These are phyloP conservation scores for Nettapus auritus DNA, from an alignment of 2,113 vertebrate species.

Conservation along the genomic window DNA sequence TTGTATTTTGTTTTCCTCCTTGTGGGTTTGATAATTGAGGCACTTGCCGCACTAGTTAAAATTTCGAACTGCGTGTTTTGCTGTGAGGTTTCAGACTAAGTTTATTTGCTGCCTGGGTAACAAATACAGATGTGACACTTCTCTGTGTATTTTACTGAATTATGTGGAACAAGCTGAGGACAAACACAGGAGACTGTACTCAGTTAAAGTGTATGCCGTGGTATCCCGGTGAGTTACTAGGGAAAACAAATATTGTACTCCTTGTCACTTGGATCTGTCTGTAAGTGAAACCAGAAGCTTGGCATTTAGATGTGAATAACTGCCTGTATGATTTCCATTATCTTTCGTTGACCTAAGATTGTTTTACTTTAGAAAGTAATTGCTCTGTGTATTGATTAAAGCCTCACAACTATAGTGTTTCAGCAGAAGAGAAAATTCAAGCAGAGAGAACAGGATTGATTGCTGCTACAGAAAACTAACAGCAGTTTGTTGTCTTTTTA, in stretches of 20 bases:
- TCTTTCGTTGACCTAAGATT: slow-evolving; percentile 12
- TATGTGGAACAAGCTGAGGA: slow-evolving; percentile 10
- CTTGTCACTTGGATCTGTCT: slow-evolving; percentile 32
- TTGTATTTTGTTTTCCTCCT: neutral
- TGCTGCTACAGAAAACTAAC: neutral
- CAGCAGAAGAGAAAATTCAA: neutral
- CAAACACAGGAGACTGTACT: neutral
- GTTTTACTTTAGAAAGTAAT: slow-evolving; percentile 49
- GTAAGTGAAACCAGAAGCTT: slow-evolving; percentile 22
- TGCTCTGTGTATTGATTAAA: slow-evolving; percentile 25
- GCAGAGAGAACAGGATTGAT: neutral
- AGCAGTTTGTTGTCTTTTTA: neutral
- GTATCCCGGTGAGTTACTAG: slow-evolving; percentile 23
- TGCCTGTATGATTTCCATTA: slow-evolving; percentile 4
- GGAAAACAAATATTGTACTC: slow-evolving; percentile 44
- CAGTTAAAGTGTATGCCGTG: neutral
- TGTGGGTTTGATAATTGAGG: slow-evolving; percentile 18
- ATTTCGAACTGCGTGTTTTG: slow-evolving; percentile 8
- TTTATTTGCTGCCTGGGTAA: slow-evolving; percentile 65
- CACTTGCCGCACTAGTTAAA: neutral
- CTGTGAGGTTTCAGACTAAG: slow-evolving; percentile 8
- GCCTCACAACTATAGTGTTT: neutral
- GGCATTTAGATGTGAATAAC: neutral
- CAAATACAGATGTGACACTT: slow-evolving; percentile 79
- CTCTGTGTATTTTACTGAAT: slow-evolving; percentile 68